phyloP scores from a whole-genome alignment of 2,797 vertebrate species.

The Cossypha niveicapilla region DNA sequence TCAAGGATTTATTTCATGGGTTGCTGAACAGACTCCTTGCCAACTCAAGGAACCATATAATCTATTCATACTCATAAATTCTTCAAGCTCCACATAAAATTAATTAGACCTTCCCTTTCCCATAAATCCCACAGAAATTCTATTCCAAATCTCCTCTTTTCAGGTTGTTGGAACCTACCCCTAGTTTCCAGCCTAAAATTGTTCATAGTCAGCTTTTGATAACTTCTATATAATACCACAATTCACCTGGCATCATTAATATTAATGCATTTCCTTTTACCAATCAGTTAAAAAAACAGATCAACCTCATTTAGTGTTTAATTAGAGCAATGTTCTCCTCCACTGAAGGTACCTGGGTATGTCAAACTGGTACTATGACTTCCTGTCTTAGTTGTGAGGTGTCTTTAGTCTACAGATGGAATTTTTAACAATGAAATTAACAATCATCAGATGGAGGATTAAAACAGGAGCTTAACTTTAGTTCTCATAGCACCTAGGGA shows the following conservation, averaged over 20 bases:
- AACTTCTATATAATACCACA: background rate
- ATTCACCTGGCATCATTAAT: background rate
- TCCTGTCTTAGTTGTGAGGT: background rate
- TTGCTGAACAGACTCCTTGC: background rate
- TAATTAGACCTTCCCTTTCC: background rate
- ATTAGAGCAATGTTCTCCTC: background rate
- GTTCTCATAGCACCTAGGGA: accelerated
- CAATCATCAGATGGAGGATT: background rate
- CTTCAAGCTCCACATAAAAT: background rate
- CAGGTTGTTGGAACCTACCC: background rate
- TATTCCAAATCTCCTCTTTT: background rate
- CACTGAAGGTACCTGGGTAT: background rate
- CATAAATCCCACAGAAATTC: background rate
- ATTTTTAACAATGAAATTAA: background rate
- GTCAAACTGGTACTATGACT: background rate
- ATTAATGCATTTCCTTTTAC: background rate
- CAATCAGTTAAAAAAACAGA: background rate
- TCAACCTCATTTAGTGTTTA: background rate
- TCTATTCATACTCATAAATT: background rate
- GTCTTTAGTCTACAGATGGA: background rate
- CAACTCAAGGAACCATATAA: background rate
- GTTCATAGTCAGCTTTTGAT: background rate
- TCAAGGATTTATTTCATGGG: background rate
- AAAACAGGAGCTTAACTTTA: background rate
- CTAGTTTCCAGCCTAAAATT: background rate